Evolutionary conservation across 2,888 invertebrate species (phyloP), one percentile per base, ranked within the genome.

Genomic region (Volucella zonaria): DNA sequence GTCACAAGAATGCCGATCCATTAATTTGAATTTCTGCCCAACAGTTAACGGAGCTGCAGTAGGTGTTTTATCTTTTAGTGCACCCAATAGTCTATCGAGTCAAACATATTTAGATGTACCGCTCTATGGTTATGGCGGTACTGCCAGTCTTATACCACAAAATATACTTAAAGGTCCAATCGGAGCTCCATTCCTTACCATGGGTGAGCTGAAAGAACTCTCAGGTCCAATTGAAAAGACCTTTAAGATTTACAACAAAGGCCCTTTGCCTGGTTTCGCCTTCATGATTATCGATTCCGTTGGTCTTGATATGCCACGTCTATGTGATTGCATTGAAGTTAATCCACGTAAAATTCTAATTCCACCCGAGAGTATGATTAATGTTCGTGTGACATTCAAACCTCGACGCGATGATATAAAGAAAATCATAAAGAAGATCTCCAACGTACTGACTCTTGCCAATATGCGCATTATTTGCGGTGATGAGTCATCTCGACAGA

Each of bases 41-140:
- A 93, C 93, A 2, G 89, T 91, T 31, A 88, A 92, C 23, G 94
- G 94, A 0, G 92, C 93, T 1, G 93, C 93, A 31, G 90, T 92
- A 1, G 94, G 94, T 38, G 92, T 93, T 86, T 89, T 95, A 12
- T 89, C 91, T n/a, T 94, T 95, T 87, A 92, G 90, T 73, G 92
- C 94, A 87, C 93, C 88, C 89, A 88, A 76, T 6, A 88, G 88
- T 8, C 62, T 38, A 15, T 62, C 87, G 23, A 76, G 82, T 18
- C 70, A 85, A 64, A 81, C 82, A 62, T 89, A 89, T 8, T 62
- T 88, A 89, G 91, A 88, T 67, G 89, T 91, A 3, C 89, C 91
- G 0, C 89, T 95, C 8, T 94, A 92, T 87, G 95, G 94, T 1
- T 94, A 94, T 87, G 95, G 95, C 1, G 95, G 95, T 0, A 92